Base-by-base conservation (phyloP, 2,888 invertebrate genomes). In the Aspidiotus destructor region DNA sequence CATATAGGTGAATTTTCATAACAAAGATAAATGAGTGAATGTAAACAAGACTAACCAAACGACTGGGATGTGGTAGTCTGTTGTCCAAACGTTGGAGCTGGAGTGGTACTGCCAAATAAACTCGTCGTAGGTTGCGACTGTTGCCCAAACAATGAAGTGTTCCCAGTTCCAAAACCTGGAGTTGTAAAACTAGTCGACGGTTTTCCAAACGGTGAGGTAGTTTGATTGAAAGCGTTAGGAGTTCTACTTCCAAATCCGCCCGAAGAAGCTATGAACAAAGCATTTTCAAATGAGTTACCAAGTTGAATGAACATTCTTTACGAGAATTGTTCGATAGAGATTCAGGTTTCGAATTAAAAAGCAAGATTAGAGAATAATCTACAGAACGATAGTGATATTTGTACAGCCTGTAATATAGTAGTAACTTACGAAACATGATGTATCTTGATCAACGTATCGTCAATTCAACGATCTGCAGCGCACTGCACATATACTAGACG, bases 61-160 rank as follows among this genome's bases (percentile, higher is more conserved):
- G 79, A 76, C 73, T 76, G 81, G 72, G 84, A 82, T 0, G 83
- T 79, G 15, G 83, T 79, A 6, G 84, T 79, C 70, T 81, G 77
- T 13, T 88, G 88, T 77, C 89, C 88, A 7, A 84, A 82, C 6
- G 84, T 80, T 2, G 85, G 80, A 1, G 84, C 81, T 2, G 85
- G 80, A 1, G 84, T 81, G 0, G 83, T 78, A 0, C 83, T 79
- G 7, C 87, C 86, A 77, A 87, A 87, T 2, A 87, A 77, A 70
- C 84, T 73, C 1, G 75, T 72, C 8, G 53, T 69, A 13, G 69
- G 60, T 78, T 76, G 69, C 75, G 77, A 69, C 76, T 79, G 2
- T 63, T 72, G 80, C 2, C 79, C 72, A 53, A 72, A 71, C 11
- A 71, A 58, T 1, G 81, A 70, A 6, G 71, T 71, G 55, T 70